These are phyloP conservation scores for Liolophura sinensis DNA, from an alignment of 1,140 invertebrate genomes.

Conservation along the genomic window DNA sequence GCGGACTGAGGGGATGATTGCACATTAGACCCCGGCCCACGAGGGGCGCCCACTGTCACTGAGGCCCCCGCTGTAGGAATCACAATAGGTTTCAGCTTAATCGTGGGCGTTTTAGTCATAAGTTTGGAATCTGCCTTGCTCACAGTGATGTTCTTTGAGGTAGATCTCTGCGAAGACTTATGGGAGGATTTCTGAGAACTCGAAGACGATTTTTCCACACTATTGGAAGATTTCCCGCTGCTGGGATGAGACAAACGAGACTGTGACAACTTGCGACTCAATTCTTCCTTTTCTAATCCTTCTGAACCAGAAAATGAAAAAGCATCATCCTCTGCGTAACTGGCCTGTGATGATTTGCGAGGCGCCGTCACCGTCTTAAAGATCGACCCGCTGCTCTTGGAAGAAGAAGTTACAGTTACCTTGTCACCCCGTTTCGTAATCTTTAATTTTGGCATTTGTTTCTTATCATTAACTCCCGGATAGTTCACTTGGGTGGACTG, in stretches of 20 bases:
- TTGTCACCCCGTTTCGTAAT: constrained; percentile 24
- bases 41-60: constrained; percentile 26
- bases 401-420: constrained; percentile 5
- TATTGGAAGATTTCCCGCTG: constrained; percentile 12
- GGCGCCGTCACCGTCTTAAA: constrained; percentile 5
- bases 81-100: constrained; percentile 54
- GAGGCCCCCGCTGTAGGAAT: constrained; percentile 40
- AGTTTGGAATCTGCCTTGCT: constrained; percentile 50
- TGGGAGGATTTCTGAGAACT: constrained; percentile 31
- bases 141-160: constrained; percentile 24
- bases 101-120: constrained; percentile 50
- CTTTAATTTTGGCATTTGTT: constrained; percentile 37
- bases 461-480: constrained; percentile 19
- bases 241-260: constrained; percentile 15
- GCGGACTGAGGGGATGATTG: constrained; percentile 11
- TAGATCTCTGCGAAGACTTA: constrained; percentile 11
- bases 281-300: constrained; percentile 11
- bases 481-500: constrained; percentile 32
- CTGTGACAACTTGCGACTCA: constrained; percentile 10
- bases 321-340: constrained; percentile 12
- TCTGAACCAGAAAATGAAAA: constrained; percentile 14
- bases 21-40: constrained; percentile 3
- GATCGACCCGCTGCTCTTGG: neutral
- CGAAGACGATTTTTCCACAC: constrained; percentile 4
- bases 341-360: constrained; percentile 9